Evolutionary conservation across 2,797 vertebrate species (phyloP).

Genomic region (Periparus ater): DNA sequence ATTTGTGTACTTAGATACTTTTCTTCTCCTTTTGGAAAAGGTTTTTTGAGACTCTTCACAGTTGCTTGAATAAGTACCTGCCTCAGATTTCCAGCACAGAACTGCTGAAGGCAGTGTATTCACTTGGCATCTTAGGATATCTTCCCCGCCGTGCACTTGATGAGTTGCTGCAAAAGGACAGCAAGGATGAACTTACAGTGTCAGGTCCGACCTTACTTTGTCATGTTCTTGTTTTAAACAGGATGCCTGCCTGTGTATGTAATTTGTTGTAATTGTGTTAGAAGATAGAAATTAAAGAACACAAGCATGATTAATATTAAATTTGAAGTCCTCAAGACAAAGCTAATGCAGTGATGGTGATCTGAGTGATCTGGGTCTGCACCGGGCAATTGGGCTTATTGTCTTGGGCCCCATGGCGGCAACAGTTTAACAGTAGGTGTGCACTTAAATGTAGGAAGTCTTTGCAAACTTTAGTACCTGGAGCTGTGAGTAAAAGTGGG

Average conservation of each 20-base stretch:
- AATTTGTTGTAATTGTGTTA: not conserved
- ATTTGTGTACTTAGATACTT: slow-evolving; percentile 16
- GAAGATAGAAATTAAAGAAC: not conserved
- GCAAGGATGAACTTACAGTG: slow-evolving; percentile 67
- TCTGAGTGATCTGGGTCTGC: not conserved
- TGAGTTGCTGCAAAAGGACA: slow-evolving; percentile 78
- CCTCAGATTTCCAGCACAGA: slow-evolving; percentile 73
- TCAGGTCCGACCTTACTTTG: slow-evolving; percentile 70
- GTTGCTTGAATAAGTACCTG: slow-evolving; percentile 77
- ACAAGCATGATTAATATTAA: not conserved
- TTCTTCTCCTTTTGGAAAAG: slow-evolving; percentile 71
- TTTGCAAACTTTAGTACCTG: not conserved
- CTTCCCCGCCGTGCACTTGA: slow-evolving; percentile 80
- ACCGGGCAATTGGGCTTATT: not conserved
- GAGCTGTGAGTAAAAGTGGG: not conserved
- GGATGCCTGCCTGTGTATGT: not conserved
- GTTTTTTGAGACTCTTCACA: slow-evolving; percentile 80
- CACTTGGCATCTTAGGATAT: slow-evolving; percentile 81
- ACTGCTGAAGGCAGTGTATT: slow-evolving; percentile 77
- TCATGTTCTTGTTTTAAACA: not conserved
- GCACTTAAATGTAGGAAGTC: not conserved
- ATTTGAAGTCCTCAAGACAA: not conserved
- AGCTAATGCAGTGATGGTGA: not conserved
- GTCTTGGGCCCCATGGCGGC: not conserved
- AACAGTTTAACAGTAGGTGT: not conserved